phyloP scores from a whole-genome alignment of 2,113 vertebrate species.

The Chunga burmeisteri region DNA sequence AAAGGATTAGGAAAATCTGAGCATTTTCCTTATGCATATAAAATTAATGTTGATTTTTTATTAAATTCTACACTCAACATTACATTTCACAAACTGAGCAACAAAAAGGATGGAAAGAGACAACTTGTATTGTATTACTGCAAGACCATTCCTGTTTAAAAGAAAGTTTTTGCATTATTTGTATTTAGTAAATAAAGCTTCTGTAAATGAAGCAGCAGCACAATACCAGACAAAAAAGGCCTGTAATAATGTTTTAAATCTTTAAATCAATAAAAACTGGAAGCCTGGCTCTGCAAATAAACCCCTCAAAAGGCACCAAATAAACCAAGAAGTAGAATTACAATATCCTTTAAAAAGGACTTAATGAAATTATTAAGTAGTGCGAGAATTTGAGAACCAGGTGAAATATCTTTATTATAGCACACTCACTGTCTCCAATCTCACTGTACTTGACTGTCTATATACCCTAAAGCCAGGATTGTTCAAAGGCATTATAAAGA shows the following conservation, averaged over 20 bases:
- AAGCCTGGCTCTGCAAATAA: slow-evolving; percentile 66
- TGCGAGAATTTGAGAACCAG: slow-evolving; percentile 33
- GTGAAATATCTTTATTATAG: neutral
- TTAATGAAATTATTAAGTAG: slow-evolving; percentile 37
- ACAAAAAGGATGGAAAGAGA: slow-evolving; percentile 56
- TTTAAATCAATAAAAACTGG: slow-evolving; percentile 56
- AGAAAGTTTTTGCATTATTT: slow-evolving; percentile 50
- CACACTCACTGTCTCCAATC: neutral
- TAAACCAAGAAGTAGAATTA: slow-evolving; percentile 34
- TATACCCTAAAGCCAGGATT: slow-evolving; percentile 27
- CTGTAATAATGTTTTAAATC: slow-evolving; percentile 34
- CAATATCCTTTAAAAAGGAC: slow-evolving; percentile 31
- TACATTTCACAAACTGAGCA: slow-evolving; percentile 21
- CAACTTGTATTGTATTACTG: neutral
- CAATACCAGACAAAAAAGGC: slow-evolving; percentile 6
- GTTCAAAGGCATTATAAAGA: slow-evolving; percentile 24
- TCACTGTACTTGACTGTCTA: neutral
- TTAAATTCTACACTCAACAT: slow-evolving; percentile 40
- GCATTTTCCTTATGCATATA: neutral
- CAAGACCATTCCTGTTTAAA: slow-evolving; percentile 35
- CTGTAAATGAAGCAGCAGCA: slow-evolving; percentile 27
- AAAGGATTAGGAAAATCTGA: neutral
- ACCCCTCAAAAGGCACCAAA: slow-evolving; percentile 57
- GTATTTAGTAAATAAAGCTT: slow-evolving; percentile 50
- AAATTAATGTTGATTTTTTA: neutral